Evolutionary conservation across 1,140 invertebrate species (phyloP).

Genomic region (Aradophagus sp.): DNA sequence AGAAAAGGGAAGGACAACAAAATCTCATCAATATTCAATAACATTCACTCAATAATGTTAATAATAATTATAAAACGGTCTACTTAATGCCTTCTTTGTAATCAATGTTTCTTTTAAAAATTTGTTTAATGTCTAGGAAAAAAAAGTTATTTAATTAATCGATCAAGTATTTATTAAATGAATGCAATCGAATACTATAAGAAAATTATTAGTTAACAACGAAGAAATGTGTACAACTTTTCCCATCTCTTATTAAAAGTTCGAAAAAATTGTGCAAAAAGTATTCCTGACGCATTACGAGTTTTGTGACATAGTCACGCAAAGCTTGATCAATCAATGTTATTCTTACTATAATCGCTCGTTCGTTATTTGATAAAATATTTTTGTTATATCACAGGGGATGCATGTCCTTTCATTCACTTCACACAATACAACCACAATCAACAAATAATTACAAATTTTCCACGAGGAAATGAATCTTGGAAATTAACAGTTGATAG

Average conservation of each 20-base stretch:
- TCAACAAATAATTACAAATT: constrained; percentile 30
- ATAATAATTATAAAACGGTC: too few relatives aligned
- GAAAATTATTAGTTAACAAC: constrained; percentile 18
- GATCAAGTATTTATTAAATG: constrained; percentile 4
- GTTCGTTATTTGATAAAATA: constrained; percentile 38
- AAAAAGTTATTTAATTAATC: too few relatives aligned
- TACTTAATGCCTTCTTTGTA: too few relatives aligned
- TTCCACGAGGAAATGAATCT: constrained; percentile 11
- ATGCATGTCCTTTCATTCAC: constrained; percentile 36
- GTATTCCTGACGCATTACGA: constrained; percentile 43
- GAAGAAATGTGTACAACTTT: constrained; percentile 33
- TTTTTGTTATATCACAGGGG: constrained; percentile 53
- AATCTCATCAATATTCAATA: constrained; percentile 16
- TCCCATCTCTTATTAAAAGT: constrained; percentile 37
- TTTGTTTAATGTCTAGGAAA: too few relatives aligned
- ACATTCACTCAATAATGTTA: constrained; percentile 8
- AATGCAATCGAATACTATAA: constrained; percentile 11
- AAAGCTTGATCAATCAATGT: constrained; percentile 11
- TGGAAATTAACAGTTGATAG: too few relatives aligned
- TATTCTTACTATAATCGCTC: constrained; percentile 32
- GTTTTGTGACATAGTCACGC: constrained; percentile 11
- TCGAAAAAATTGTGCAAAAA: constrained; percentile 36
- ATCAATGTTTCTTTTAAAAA: too few relatives aligned
- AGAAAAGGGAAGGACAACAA: constrained; percentile 25
- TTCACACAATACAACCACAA: constrained; percentile 30